phyloP scores from a whole-genome alignment of 2,797 vertebrate genomes.

The Caiman crocodilus region DNA sequence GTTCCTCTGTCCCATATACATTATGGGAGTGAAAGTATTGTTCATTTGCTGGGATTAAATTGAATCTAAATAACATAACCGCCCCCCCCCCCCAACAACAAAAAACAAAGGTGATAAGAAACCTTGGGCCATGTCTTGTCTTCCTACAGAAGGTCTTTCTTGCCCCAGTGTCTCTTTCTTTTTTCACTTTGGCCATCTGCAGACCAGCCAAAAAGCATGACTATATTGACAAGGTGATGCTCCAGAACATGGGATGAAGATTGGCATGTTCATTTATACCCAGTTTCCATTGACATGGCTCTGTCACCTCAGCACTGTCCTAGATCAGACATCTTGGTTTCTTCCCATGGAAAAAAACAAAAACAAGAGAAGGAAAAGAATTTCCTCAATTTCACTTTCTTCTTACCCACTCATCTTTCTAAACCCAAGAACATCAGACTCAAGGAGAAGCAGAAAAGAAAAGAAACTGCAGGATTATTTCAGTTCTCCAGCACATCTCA shows the following conservation, averaged over 20 bases:
- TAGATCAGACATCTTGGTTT: not conserved
- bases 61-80: not conserved
- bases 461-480: not conserved
- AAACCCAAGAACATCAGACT: not conserved
- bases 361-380: not conserved
- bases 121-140: not conserved
- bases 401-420: not conserved
- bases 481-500: not conserved
- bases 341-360: not conserved
- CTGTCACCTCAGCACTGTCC: not conserved
- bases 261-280: not conserved
- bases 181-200: not conserved
- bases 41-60: not conserved
- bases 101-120: not conserved
- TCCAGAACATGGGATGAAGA: not conserved
- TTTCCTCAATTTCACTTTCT: not conserved
- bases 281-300: not conserved
- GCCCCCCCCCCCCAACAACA: too few relatives aligned
- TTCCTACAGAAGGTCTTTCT: not conserved
- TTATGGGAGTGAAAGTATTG: not conserved
- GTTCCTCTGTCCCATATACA: not conserved
- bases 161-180: not conserved
- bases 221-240: not conserved
- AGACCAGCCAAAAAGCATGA: not conserved
- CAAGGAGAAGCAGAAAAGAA: not conserved